Evolutionary conservation across 2,113 vertebrate species (phyloP), one percentile per base, ranked within the genome.

Genomic region (Calcarius ornatus): DNA sequence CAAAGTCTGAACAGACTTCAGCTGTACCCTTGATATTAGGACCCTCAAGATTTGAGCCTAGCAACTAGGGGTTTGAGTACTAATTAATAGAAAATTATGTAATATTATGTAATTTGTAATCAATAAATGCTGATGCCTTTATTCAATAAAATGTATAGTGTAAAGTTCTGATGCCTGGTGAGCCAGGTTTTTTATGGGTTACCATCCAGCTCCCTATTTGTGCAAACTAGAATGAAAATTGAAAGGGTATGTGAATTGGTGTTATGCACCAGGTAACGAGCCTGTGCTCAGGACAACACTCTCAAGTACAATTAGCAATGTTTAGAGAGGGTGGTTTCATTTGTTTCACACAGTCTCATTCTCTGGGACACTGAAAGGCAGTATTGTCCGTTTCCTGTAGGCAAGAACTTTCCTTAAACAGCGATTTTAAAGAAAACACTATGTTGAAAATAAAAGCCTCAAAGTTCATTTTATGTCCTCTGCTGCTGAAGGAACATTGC

Each of bases 401-500:
- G 28, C 15, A 77, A 83, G 16, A 24, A 65, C 12, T 66, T 65
- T 30, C 25, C 25, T 83, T 65, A 54, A 81, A 50, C 12, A 47
- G 6, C 0, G 0, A 20, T 68, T 92, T 68, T 6, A 8, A 66
- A 80, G 66, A 63, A 3, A 13, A 2, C 20, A 78, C 12, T 11
- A 31, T 37, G 9, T 15, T 15, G n/a, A 51, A 93, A 94, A 68
- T 37, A 50, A 45, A 66, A 64, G 25, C 5, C 11, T 48, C 33
- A 25, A 13, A 11, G 22, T 60, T 79, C 8, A 13, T 56, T 88
- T 79, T 50, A 33, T n/a, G 25, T 54, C 42, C 23, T 11, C 10
- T 35, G 37, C 20, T 81, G 56, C 69, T 82, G 81, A 53, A 76
- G 22, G 40, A 91, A 22, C 10, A 53, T 2, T 51, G 79, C 15